Conservation (phyloP, 92 coral and sea anemone species). For the Bergia sp. region DNA sequence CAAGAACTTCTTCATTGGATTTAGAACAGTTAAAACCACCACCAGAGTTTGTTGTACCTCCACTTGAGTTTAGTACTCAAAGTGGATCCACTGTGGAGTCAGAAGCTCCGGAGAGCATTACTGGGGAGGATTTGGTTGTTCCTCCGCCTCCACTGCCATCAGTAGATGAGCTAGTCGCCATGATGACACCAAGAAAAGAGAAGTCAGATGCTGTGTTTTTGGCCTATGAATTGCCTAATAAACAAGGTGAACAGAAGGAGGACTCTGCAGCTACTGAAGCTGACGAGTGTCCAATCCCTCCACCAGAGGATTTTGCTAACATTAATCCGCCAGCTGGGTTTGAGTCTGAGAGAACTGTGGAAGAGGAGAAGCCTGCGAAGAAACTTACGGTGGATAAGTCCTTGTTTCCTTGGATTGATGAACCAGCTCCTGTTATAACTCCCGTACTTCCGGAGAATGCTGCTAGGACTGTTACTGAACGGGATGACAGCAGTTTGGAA, state of each 20-base stretch:
- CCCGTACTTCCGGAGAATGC: conserved; percentile 23
- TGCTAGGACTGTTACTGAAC: background rate
- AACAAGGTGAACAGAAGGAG: conserved; percentile 13
- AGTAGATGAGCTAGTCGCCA: conserved; percentile 42
- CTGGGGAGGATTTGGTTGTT: conserved; percentile 10
- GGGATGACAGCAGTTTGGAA: conserved; percentile 38
- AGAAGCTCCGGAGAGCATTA: background rate
- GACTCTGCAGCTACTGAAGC: conserved; percentile 49
- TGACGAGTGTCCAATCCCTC: conserved; percentile 70
- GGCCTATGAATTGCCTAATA: conserved; percentile 49
- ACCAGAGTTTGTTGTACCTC: conserved; percentile 28
- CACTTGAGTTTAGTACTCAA: conserved; percentile 22
- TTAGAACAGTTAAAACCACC: background rate
- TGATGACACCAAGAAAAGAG: conserved; percentile 37
- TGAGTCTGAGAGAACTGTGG: conserved; percentile 18
- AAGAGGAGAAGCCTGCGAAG: conserved; percentile 45
- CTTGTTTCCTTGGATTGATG: conserved; percentile 79
- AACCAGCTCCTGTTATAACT: conserved; percentile 48
- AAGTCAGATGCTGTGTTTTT: conserved; percentile 21
- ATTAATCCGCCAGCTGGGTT: conserved; percentile 38
- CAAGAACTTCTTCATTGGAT: conserved; percentile 17
- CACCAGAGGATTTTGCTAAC: conserved; percentile 78
- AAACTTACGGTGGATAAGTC: conserved; percentile 57
- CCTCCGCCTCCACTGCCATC: conserved; percentile 31
- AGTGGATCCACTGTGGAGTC: background rate